These are phyloP conservation scores for Heliornis fulica DNA, from an alignment of 2,113 vertebrate species.

Conservation along the genomic window DNA sequence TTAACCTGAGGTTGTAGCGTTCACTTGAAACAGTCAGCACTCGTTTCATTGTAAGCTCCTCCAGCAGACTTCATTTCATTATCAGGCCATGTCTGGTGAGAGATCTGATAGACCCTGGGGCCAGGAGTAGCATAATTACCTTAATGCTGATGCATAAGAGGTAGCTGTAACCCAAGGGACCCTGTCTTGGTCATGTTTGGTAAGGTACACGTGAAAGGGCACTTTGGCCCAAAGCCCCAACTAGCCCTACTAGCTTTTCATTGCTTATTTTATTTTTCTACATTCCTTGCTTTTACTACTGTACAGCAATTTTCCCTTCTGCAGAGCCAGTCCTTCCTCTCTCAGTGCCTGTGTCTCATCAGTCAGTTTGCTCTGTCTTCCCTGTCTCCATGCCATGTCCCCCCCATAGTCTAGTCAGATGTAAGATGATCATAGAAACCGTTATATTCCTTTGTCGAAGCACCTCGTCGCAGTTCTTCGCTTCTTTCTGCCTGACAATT, in stretches of 20 bases:
- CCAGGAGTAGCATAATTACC: neutral
- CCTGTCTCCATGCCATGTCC: neutral
- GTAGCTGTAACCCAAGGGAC: neutral
- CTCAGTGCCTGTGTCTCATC: neutral
- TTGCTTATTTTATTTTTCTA: neutral
- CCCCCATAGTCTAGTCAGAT: neutral
- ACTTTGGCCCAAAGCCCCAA: neutral
- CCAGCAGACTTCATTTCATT: neutral
- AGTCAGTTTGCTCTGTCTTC: neutral
- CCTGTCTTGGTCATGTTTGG: accelerated
- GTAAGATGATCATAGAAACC: neutral
- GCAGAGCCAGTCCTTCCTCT: neutral
- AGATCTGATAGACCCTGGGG: neutral
- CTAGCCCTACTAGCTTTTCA: accelerated
- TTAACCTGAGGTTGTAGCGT: neutral
- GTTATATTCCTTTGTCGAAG: neutral
- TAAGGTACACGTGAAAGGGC: neutral
- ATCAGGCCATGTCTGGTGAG: neutral
- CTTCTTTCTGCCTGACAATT: slow-evolving; percentile 34
- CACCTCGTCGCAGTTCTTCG: neutral
- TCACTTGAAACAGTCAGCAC: neutral
- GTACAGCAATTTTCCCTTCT: neutral
- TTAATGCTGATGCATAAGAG: neutral
- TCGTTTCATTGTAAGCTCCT: neutral
- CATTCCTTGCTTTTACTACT: neutral